These are phyloP conservation scores for Lissocephala sabroskyi DNA, from an alignment of 2,888 invertebrate genomes.

Conservation along the genomic window DNA sequence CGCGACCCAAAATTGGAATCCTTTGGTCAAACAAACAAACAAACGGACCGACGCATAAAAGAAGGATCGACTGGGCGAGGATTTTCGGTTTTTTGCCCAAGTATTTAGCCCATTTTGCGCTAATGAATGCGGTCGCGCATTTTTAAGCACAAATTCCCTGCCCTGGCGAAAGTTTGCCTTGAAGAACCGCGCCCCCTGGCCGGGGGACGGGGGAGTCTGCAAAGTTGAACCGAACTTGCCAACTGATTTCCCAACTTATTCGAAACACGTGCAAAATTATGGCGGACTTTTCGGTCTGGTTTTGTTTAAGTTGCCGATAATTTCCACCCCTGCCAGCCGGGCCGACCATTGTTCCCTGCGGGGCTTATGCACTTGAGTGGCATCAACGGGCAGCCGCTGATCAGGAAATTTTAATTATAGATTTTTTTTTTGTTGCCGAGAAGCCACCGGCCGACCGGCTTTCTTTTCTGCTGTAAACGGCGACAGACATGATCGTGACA, in stretches of 20 bases:
- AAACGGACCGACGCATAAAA: neutral
- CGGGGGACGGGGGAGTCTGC: neutral
- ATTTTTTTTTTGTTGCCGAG: slow-evolving; percentile 2
- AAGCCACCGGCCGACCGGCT: neutral
- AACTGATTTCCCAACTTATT: slow-evolving; percentile 45
- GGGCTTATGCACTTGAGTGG: neutral
- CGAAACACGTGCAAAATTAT: slow-evolving; percentile 66
- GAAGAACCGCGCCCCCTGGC: neutral
- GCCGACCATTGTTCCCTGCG: neutral
- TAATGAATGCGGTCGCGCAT: slow-evolving; percentile 68
- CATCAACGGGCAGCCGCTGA: neutral
- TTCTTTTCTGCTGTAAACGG: neutral
- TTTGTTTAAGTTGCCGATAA: slow-evolving; percentile 24
- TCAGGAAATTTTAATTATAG: neutral
- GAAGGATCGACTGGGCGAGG: neutral
- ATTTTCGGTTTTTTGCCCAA: slow-evolving; percentile 33
- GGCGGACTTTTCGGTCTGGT: slow-evolving; percentile 22
- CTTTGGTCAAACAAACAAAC: neutral
- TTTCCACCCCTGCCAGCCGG: slow-evolving; percentile 3
- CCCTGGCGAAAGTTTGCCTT: too few species aligned
- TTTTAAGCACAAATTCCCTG: slow-evolving; percentile 43
- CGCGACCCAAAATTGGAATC: too few species aligned
- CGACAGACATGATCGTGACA: too few species aligned
- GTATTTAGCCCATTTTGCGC: slow-evolving; percentile 67
- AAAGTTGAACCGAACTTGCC: slow-evolving; percentile 28